phyloP scores from a whole-genome alignment of 1,140 invertebrate genomes.

The Bactericera cockerelli region DNA sequence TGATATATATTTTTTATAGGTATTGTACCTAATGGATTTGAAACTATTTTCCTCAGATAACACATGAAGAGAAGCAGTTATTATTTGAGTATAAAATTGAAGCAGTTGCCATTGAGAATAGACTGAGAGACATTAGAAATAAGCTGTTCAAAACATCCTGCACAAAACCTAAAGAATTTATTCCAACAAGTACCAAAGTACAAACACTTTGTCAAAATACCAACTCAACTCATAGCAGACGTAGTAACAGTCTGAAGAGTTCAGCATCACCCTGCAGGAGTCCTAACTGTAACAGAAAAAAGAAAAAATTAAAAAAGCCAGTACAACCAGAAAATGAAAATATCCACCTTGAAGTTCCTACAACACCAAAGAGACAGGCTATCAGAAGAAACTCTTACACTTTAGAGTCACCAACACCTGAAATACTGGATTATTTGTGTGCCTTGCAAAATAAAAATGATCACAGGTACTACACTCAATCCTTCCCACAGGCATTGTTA shows the following conservation, averaged over 20 bases:
- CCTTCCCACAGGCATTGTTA: background rate
- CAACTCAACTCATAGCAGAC: background rate
- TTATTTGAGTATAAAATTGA: background rate
- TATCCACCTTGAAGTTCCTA: background rate
- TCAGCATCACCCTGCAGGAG: background rate
- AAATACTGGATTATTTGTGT: background rate
- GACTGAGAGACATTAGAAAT: background rate
- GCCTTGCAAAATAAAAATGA: slow-evolving; percentile 4
- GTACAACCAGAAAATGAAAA: background rate
- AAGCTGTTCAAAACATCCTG: background rate
- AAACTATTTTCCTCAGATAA: background rate
- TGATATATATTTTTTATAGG: background rate
- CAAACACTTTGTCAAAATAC: background rate
- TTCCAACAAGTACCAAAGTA: background rate
- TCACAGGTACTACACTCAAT: background rate
- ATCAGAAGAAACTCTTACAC: background rate
- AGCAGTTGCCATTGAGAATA: background rate
- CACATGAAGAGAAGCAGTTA: background rate
- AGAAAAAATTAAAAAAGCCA: background rate
- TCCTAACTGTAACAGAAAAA: background rate
- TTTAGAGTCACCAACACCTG: background rate
- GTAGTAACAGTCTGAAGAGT: background rate
- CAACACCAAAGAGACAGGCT: background rate
- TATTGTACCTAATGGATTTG: background rate
- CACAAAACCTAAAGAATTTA: background rate